These are phyloP conservation scores for Alethe castanea DNA, from an alignment of 2,113 vertebrate species.

Conservation along the genomic window DNA sequence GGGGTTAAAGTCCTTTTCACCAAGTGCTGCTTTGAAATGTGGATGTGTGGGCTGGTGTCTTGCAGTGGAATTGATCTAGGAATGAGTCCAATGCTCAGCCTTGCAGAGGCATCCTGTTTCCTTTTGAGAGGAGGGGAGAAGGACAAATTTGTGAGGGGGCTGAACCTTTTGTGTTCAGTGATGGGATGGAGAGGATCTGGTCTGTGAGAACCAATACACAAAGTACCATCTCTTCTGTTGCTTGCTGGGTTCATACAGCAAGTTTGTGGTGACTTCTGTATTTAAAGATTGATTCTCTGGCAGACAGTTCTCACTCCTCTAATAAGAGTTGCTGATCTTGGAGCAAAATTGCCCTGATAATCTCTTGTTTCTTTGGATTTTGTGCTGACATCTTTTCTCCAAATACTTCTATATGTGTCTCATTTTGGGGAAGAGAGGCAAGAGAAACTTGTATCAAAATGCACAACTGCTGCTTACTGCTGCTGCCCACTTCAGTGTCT, in stretches of 20 bases:
- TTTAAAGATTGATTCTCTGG: not conserved
- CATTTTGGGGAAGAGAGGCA: not conserved
- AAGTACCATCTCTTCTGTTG: not conserved
- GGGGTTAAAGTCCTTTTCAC: not conserved
- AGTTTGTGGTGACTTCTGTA: not conserved
- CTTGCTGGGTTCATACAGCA: accelerated
- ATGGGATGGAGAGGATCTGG: not conserved
- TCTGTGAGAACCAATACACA: not conserved
- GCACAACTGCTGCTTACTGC: not conserved
- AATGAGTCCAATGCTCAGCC: slow-evolving; percentile 15
- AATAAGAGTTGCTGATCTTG: not conserved
- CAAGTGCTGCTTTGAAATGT: not conserved
- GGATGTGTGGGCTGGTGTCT: not conserved
- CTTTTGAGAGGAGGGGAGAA: not conserved
- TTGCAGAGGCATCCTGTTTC: slow-evolving; percentile 19
- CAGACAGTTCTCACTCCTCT: not conserved
- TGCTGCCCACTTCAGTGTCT: not conserved
- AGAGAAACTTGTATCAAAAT: not conserved
- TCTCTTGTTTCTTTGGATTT: not conserved
- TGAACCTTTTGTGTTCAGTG: not conserved
- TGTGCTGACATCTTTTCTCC: not conserved
- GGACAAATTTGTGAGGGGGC: not conserved
- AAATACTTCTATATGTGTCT: not conserved
- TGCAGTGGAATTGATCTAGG: slow-evolving; percentile 18
- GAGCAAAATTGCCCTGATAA: not conserved